Percentiles rank a stretch among this genome's conserved stretches.
Evolutionary conservation across 1,140 invertebrate species (phyloP).

Genomic region (Conus betulinus): DNA sequence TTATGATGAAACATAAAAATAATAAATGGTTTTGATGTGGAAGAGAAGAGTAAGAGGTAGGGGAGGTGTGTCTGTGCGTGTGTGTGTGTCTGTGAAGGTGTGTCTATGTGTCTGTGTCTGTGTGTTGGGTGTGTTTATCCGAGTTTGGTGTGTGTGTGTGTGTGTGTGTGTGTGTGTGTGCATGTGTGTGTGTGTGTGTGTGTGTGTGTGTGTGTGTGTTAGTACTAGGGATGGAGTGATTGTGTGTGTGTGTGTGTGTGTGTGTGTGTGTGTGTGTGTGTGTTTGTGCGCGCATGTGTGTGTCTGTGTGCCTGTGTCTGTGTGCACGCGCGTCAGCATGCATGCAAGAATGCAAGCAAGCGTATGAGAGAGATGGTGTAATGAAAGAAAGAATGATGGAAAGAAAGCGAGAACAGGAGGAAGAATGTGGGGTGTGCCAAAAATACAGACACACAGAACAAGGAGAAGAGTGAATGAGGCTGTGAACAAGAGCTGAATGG

Average conservation of each 20-base stretch:
- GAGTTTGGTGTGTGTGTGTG: background rate
- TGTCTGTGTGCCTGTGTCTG: slow-evolving; percentile 18
- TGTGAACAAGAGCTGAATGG: too few species aligned
- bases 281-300: background rate
- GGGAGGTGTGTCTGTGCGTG: background rate
- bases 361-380: too few species aligned
- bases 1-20: too few species aligned
- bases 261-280: background rate
- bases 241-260: background rate
- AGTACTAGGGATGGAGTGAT: background rate
- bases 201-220: background rate
- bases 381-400: too few species aligned
- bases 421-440: too few species aligned
- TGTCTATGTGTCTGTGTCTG: background rate
- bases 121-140: background rate
- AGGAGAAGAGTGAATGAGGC: too few species aligned
- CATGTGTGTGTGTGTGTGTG: slow-evolving; percentile 1
- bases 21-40: too few species aligned
- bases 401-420: too few species aligned
- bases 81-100: background rate
- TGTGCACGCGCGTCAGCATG: background rate
- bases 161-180: slow-evolving; percentile 15
- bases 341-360: background rate
- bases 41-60: too few species aligned
- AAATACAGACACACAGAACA: too few species aligned